Evolutionary conservation across 2,888 invertebrate species (phyloP).

Genomic region (Coremacera marginata): DNA sequence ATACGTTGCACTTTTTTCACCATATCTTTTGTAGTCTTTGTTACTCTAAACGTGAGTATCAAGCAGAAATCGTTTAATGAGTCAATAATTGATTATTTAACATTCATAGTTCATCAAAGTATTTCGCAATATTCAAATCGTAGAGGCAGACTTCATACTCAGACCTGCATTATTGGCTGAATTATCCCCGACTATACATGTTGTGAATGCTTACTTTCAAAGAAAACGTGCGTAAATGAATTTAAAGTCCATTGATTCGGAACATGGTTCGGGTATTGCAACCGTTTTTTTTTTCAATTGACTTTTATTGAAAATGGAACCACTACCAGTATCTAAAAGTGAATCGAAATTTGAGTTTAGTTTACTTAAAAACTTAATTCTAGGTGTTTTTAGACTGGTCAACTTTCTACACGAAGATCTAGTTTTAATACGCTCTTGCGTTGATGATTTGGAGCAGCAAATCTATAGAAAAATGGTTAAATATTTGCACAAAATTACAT

Average conservation of each 20-base stretch:
- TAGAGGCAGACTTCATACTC: conserved; percentile 38
- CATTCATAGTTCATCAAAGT: conserved; percentile 30
- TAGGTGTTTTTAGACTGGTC: conserved; percentile 40
- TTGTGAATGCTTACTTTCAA: too few relatives aligned
- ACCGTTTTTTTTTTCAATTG: too few relatives aligned
- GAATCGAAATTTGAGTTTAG: too few relatives aligned
- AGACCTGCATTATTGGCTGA: too few relatives aligned
- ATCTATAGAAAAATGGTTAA: conserved; percentile 47
- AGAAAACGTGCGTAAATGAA: too few relatives aligned
- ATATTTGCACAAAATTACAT: conserved; percentile 52
- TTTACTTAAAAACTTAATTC: too few relatives aligned
- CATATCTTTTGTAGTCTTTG: not conserved
- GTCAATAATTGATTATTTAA: conserved; percentile 22
- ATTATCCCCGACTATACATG: too few relatives aligned
- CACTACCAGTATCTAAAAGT: too few relatives aligned
- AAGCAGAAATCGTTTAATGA: not conserved
- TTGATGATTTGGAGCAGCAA: conserved; percentile 50
- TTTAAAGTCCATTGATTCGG: too few relatives aligned
- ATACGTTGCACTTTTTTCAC: conserved; percentile 55
- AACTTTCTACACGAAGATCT: conserved; percentile 51
- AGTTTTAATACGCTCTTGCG: conserved; percentile 43
- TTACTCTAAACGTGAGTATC: not conserved
- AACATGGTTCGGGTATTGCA: too few relatives aligned
- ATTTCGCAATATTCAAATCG: conserved; percentile 47
- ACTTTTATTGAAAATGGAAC: too few relatives aligned